Evolutionary conservation across 2,888 invertebrate species (phyloP), one percentile per base, ranked within the genome.

Genomic region (Perdita meconis): DNA sequence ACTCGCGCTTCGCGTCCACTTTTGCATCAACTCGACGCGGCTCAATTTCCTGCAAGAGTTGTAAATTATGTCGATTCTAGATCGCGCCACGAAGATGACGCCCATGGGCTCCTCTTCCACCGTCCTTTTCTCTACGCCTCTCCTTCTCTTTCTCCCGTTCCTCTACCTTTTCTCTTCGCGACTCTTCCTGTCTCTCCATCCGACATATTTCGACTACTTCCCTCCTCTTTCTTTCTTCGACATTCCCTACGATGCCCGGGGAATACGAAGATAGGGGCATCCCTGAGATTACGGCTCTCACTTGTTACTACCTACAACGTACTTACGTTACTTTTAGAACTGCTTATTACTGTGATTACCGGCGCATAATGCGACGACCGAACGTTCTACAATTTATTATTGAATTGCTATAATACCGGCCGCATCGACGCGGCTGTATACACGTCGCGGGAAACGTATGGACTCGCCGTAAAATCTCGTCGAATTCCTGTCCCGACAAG

Each of bases 291-390:
- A 90, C 88, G 74, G 86, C 87, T 88, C 84, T 88, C 84, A 89
- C 89, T 90, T 87, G 89, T 89, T 90, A 90, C 90, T 90, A 90
- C 90, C 90, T 90, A 90, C 90, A 89, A 89, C 89, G 86, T 88
- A 89, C 90, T 89, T 88, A 89, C 82, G 88, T 89, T 89, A 88
- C 89, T 90, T 90, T 90, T 89, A 90, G 89, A 90, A 90, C 90
- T 86, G 90, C 89, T 90, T 90, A 90, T 90, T 90, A 90, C 90
- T 88, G 88, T 90, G 89, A 90, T 90, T 90, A 90, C 89, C 80
- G 81, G 87, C 88, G 88, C 89, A 90, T 90, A 90, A 90, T 90
- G 87, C 87, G 84, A 83, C 84, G 85, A 86, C 75, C 86, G 83
- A 86, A 80, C 83, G 86, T 86, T 89, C 88, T 89, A 89, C 89